phyloP scores from a whole-genome alignment of 1,140 invertebrate genomes.

The Aporrectodea caliginosa region DNA sequence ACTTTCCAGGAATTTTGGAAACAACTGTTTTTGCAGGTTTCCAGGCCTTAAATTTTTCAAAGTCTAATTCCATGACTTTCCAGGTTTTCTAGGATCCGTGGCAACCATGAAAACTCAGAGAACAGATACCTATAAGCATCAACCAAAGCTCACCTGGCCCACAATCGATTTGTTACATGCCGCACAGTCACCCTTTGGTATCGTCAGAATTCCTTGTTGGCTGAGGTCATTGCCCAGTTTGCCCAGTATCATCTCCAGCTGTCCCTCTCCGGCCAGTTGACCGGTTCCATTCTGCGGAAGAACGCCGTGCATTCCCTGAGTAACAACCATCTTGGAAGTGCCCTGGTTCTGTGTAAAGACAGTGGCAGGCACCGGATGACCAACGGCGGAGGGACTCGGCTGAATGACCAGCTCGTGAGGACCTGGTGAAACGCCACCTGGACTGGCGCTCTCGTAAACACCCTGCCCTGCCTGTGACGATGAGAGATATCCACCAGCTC shows the following conservation, averaged over 20 bases:
- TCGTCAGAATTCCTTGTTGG: constrained; percentile 92
- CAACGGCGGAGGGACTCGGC: not conserved
- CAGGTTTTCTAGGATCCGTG: too few species aligned
- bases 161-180: constrained; percentile 97
- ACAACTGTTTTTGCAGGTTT: too few species aligned
- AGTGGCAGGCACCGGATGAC: not conserved
- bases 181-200: constrained; percentile 95
- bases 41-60: too few species aligned
- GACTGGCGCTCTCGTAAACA: not conserved
- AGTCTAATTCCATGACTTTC: too few species aligned
- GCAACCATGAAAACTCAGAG: too few species aligned
- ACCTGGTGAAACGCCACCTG: not conserved
- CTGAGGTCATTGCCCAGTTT: constrained; percentile 70
- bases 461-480: not conserved
- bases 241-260: constrained; percentile 89
- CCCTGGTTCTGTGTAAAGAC: constrained; percentile 11
- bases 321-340: not conserved
- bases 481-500: not conserved
- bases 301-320: not conserved
- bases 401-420: not conserved
- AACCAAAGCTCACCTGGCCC: constrained; percentile 71
- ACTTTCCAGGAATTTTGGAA: too few species aligned
- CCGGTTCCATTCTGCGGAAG: not conserved
- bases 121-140: too few species aligned
- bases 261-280: constrained; percentile 41